phyloP scores from a whole-genome alignment of 2,888 invertebrate species.

The Idaea dimidiata region DNA sequence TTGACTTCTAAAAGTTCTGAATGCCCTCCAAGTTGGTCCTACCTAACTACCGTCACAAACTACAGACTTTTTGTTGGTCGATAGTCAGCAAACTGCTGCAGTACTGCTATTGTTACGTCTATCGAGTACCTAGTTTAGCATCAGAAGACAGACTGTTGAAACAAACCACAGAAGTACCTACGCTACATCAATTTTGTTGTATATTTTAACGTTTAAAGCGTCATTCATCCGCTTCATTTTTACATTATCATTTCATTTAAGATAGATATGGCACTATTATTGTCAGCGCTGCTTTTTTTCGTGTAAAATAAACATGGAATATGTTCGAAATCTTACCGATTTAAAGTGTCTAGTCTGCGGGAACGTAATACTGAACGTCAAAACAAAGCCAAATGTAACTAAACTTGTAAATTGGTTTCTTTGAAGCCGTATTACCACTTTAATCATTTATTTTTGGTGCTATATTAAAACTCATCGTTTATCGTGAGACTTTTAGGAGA shows the following conservation, averaged over 20 bases:
- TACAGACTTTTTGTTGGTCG: background rate
- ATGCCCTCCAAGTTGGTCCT: background rate
- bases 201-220: too few species aligned
- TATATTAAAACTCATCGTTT: background rate
- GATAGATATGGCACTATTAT: too few species aligned
- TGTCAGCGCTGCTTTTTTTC: too few species aligned
- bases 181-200: too few species aligned
- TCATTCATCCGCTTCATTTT: too few species aligned
- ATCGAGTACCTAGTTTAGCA: too few species aligned
- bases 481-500: background rate
- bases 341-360: background rate
- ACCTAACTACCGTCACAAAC: background rate
- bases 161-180: too few species aligned
- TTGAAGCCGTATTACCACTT: background rate
- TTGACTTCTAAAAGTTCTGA: background rate
- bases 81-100: background rate
- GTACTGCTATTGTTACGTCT: too few species aligned
- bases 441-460: background rate
- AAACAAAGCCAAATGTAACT: background rate
- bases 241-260: too few species aligned
- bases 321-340: too few species aligned
- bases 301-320: too few species aligned
- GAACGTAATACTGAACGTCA: background rate
- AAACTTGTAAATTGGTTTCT: slow-evolving; percentile 1
- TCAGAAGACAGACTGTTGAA: too few species aligned